phyloP scores from a whole-genome alignment of 1,140 invertebrate species.

The Pemphigus obesinymphae region DNA sequence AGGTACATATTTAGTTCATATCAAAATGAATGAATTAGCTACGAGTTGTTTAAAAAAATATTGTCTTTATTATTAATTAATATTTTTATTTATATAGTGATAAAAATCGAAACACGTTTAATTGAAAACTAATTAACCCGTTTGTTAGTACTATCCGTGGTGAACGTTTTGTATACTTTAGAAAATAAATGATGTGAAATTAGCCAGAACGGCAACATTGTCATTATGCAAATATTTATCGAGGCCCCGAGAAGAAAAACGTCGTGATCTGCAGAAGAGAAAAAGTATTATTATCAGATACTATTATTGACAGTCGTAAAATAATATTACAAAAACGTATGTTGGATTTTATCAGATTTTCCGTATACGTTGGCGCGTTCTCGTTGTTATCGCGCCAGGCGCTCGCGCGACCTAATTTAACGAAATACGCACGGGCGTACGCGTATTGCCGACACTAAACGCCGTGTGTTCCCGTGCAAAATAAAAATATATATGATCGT shows the following conservation, averaged over 20 bases:
- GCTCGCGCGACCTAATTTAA: neutral
- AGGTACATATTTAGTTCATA: too few species aligned
- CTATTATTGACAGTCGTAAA: neutral
- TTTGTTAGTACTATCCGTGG: too few species aligned
- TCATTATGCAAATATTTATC: neutral
- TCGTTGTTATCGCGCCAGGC: too few species aligned
- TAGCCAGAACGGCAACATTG: neutral
- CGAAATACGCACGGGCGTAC: neutral
- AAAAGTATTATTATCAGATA: too few species aligned
- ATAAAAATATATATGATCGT: neutral
- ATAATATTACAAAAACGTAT: neutral
- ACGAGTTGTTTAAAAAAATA: too few species aligned
- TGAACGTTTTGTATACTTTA: neutral
- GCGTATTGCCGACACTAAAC: conserved; percentile 1
- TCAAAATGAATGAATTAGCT: too few species aligned
- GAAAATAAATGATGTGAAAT: too few species aligned
- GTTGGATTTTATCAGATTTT: neutral
- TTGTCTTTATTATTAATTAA: too few species aligned
- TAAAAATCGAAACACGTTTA: too few species aligned
- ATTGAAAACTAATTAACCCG: too few species aligned
- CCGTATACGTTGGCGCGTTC: neutral
- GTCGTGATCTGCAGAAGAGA: neutral
- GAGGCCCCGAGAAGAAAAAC: neutral
- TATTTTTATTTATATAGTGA: too few species aligned
- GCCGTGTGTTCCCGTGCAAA: neutral